Percentiles rank a stretch among this genome's conserved stretches.
Conservation (phyloP, 2,888 invertebrate species). For the Operophtera brumata region DNA sequence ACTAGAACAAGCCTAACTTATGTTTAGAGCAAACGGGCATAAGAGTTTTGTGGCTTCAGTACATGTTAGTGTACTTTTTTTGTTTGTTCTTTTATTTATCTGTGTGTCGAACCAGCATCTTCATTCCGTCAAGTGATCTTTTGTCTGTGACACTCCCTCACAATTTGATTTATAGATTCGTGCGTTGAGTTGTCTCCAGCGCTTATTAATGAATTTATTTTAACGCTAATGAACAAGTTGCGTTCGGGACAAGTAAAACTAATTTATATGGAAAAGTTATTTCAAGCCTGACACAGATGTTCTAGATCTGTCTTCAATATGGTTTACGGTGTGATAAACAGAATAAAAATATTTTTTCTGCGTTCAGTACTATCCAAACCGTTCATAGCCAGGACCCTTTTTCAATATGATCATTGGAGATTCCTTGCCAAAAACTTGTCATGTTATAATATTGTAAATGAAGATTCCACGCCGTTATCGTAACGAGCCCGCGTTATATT, state of each 20-base stretch:
- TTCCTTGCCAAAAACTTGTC: too few relatives aligned
- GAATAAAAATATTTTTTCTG: not conserved
- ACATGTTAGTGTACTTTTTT: not conserved
- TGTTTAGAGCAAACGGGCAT: too few relatives aligned
- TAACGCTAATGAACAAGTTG: slow-evolving; percentile 78
- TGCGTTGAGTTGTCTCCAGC: slow-evolving; percentile 72
- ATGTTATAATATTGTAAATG: too few relatives aligned
- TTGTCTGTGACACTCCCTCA: slow-evolving; percentile 78
- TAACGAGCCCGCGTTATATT: too few relatives aligned
- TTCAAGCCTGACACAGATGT: slow-evolving; percentile 48
- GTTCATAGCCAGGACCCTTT: too few relatives aligned
- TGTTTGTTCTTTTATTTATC: slow-evolving; percentile 30
- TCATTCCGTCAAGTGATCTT: slow-evolving; percentile 55
- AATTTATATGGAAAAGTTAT: slow-evolving; percentile 72
- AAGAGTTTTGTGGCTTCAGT: too few relatives aligned
- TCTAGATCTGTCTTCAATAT: slow-evolving; percentile 25
- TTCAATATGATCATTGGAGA: too few relatives aligned
- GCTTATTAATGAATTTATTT: slow-evolving; percentile 81
- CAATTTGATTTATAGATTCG: slow-evolving; percentile 79
- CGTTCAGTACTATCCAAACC: not conserved
- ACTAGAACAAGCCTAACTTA: too few relatives aligned
- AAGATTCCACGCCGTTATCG: too few relatives aligned
- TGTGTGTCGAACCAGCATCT: slow-evolving; percentile 41
- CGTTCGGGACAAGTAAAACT: slow-evolving; percentile 75
- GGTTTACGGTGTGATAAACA: slow-evolving; percentile 1